These are phyloP conservation scores for Ciconia boyciana DNA, from an alignment of 2,113 vertebrate genomes.

Conservation along the genomic window DNA sequence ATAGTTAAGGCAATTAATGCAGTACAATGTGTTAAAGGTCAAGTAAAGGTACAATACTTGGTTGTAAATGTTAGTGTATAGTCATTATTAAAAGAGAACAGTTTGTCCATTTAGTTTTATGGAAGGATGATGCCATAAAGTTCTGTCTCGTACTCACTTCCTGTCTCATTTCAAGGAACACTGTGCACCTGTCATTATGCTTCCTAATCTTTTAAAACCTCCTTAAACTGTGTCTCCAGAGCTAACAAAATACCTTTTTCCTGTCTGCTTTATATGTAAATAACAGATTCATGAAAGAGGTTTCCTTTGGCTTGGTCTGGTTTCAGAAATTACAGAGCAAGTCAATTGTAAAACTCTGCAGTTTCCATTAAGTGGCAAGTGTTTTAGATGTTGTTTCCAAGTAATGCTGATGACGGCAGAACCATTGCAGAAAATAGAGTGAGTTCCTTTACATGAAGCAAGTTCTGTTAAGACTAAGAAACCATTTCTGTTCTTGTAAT, in stretches of 20 bases:
- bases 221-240: slow-evolving; percentile 50
- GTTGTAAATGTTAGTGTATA: slow-evolving; percentile 33
- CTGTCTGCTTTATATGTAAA: slow-evolving; percentile 58
- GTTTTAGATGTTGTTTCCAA: neutral
- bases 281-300: slow-evolving; percentile 59
- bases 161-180: slow-evolving; percentile 45
- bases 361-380: slow-evolving; percentile 10
- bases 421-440: neutral
- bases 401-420: slow-evolving; percentile 37
- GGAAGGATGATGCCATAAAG: slow-evolving; percentile 40
- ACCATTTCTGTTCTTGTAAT: neutral
- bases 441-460: slow-evolving; percentile 1
- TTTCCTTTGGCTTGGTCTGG: slow-evolving; percentile 62
- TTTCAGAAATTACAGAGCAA: slow-evolving; percentile 28
- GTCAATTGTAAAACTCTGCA: slow-evolving; percentile 4
- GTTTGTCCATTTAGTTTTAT: slow-evolving; percentile 49
- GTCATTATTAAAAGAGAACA: slow-evolving; percentile 31
- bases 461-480: slow-evolving; percentile 4
- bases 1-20: slow-evolving; percentile 29
- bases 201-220: slow-evolving; percentile 59
- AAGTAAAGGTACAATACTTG: slow-evolving; percentile 33
- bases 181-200: slow-evolving; percentile 53
- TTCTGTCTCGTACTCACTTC: slow-evolving; percentile 36
- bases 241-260: slow-evolving; percentile 65
- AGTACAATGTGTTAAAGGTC: slow-evolving; percentile 58